Base-by-base conservation (phyloP, 2,113 vertebrate genomes). In the Manacus vitellinus region DNA sequence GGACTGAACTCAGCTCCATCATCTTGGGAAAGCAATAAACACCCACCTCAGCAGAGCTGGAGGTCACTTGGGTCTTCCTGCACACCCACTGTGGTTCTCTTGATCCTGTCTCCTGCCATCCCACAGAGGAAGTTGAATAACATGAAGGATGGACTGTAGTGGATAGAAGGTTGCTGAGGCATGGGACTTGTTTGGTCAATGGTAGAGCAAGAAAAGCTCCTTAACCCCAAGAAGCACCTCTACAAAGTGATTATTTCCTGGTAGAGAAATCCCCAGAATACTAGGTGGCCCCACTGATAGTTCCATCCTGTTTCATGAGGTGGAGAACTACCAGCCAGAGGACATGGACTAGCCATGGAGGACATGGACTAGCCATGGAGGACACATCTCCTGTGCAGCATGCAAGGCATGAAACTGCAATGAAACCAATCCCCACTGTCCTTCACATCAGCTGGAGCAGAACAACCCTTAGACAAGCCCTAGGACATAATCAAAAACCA, bases 1-100 rank as follows among this genome's bases (percentile, higher is more conserved):
- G 85, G 72, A n/a, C 93, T 95, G 90, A 80, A 21, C 89, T 97
- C 95, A 97, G 94, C 94, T 92, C 76, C 83, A 44, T 86, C 14
- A 1, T 8, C 17, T 80, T 67, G 79, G 75, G 63, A 92, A 93
- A 80, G 88, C 55, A 80, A 93, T 92, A 92, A 96, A 93, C 71
- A 82, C 51, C 35, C 82, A 17, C 74, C 35, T 59, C 18, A 88
- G 88, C 86, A 80, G 82, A 74, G 82, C 51, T 85, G 63, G 49
- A 96, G 93, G 68, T 63, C 73, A 66, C 58, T 76, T 44, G 1
- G 0, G 16, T n/a, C 87, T 65, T 89, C 84, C 80, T 94, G 93
- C 84, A 91, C 84, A 43, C 87, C 44, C 87, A 62, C 85, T n/a
- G 41, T 39, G 78, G 3, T 77, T 35, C 77, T 62, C 83, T 15